A percentile compares a stretch with the other conserved stretches of the same genome.
Evolutionary conservation across 2,113 vertebrate species (phyloP).

Genomic region (Rhinolophus sinicus): DNA sequence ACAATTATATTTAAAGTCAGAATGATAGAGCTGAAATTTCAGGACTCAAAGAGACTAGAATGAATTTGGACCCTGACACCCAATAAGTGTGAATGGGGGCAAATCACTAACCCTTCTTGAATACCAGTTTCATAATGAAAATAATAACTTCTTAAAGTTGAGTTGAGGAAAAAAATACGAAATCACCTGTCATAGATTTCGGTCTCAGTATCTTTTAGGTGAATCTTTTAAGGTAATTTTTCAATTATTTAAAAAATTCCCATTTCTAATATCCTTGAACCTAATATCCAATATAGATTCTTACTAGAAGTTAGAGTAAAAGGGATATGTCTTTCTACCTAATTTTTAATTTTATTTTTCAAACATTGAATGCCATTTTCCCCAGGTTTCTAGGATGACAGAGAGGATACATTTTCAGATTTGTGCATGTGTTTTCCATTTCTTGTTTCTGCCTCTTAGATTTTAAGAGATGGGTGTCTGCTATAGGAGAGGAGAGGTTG

Average conservation of each 20-base stretch:
- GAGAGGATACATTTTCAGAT: not conserved
- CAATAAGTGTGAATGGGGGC: not conserved
- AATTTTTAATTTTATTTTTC: conserved; percentile 1
- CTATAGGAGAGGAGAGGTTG: not conserved
- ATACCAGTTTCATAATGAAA: not conserved
- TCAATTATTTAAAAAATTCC: not conserved
- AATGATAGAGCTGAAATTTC: not conserved
- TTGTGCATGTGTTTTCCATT: conserved; percentile 3
- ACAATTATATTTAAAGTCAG: not conserved
- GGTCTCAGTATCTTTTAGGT: not conserved
- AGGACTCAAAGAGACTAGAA: not conserved
- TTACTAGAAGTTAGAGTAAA: not conserved
- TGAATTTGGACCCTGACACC: not conserved
- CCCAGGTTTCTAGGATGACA: not conserved
- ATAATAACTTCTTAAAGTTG: not conserved
- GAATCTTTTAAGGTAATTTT: not conserved
- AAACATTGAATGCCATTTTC: not conserved
- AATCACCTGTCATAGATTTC: not conserved
- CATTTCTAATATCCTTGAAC: not conserved
- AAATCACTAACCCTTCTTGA: not conserved
- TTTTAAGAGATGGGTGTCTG: not conserved
- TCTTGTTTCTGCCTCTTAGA: not conserved
- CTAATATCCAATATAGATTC: not conserved
- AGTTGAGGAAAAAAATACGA: conserved; percentile 1
- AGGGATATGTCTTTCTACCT: not conserved